These are phyloP conservation scores for Geotrupes spiniger DNA, from an alignment of 2,888 invertebrate species.

Conservation along the genomic window DNA sequence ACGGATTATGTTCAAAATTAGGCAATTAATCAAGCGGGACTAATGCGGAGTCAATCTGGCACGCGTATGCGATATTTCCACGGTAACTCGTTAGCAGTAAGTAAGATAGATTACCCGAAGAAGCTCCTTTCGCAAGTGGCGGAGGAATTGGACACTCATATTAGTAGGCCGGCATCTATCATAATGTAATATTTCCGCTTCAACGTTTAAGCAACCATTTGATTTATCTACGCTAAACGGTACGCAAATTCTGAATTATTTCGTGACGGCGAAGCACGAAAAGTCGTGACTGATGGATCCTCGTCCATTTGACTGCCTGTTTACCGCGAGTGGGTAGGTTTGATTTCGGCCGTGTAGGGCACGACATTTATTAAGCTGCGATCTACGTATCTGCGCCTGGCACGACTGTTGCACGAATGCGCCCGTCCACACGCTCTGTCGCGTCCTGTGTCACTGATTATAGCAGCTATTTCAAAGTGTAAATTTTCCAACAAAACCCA, in stretches of 20 bases:
- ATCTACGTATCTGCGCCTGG: slow-evolving; percentile 21
- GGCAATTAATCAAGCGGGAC: slow-evolving; percentile 21
- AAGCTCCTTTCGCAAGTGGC: not conserved
- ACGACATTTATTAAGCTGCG: slow-evolving; percentile 22
- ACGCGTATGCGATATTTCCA: slow-evolving; percentile 13
- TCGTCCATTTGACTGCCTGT: slow-evolving; percentile 32
- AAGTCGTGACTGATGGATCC: slow-evolving; percentile 31
- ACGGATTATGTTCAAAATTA: slow-evolving; percentile 19
- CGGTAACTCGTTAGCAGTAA: slow-evolving; percentile 11
- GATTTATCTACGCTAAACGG: slow-evolving; percentile 33
- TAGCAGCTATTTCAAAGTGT: slow-evolving; percentile 19
- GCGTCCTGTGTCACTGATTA: slow-evolving; percentile 19
- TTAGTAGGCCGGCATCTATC: slow-evolving; percentile 21
- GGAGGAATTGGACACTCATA: slow-evolving; percentile 11
- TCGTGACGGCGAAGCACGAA: slow-evolving; percentile 31
- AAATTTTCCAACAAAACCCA: slow-evolving; percentile 12
- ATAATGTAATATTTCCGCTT: slow-evolving; percentile 28
- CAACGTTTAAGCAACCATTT: slow-evolving; percentile 32
- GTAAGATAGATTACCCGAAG: slow-evolving; percentile 9
- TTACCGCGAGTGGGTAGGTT: slow-evolving; percentile 27
- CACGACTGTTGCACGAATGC: slow-evolving; percentile 25
- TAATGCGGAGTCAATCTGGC: slow-evolving; percentile 22
- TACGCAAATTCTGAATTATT: slow-evolving; percentile 30
- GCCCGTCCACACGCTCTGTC: slow-evolving; percentile 21
- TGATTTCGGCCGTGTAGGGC: slow-evolving; percentile 23